These are phyloP conservation scores for Trachelipus rathkii DNA, from an alignment of 1,140 invertebrate genomes.

Conservation along the genomic window DNA sequence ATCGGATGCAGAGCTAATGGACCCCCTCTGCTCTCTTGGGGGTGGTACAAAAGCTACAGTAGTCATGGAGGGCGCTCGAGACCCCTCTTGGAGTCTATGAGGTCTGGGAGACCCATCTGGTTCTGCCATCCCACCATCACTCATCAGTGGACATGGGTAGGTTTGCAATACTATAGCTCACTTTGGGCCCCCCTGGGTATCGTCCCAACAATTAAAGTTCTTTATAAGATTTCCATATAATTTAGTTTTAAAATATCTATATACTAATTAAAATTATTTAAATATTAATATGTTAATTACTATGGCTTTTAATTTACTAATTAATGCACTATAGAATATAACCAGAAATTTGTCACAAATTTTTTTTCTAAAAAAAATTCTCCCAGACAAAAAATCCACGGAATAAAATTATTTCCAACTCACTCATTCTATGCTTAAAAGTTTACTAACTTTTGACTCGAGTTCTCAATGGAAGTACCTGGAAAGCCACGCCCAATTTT, in stretches of 20 bases:
- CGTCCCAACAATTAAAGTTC: neutral
- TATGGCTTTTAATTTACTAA: neutral
- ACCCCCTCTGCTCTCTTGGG: neutral
- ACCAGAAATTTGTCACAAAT: neutral
- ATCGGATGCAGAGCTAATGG: neutral
- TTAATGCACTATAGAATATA: neutral
- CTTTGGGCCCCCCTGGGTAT: neutral
- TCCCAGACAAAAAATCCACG: neutral
- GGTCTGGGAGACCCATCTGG: neutral
- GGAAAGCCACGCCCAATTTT: neutral
- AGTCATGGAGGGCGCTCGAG: neutral
- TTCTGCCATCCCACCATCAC: conserved; percentile 5
- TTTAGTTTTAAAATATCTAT: neutral
- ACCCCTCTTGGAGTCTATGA: neutral
- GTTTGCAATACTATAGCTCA: neutral
- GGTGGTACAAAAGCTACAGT: neutral
- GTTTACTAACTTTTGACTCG: neutral
- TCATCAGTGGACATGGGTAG: neutral
- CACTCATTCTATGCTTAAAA: neutral
- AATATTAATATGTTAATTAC: neutral
- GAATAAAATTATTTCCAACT: neutral
- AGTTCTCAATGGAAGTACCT: neutral
- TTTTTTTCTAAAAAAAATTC: neutral
- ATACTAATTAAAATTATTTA: neutral
- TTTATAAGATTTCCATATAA: neutral